Evolutionary conservation across 2,888 invertebrate species (phyloP), one percentile per base, ranked within the genome.

Genomic region (Dione juno): DNA sequence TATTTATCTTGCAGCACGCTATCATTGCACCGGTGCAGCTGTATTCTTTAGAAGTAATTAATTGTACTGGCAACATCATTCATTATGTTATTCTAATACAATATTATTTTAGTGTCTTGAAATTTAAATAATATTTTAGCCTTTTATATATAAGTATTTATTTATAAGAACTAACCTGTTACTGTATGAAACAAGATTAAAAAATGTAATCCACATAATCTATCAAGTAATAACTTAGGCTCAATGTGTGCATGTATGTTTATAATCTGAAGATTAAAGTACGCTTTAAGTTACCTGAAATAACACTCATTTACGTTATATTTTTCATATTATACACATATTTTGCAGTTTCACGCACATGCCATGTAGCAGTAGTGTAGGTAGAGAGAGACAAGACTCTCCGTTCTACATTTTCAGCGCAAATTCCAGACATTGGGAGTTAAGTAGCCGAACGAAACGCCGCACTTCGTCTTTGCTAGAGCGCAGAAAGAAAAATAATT

Each of bases 1-100:
- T 73, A 73, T 70, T 74, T 70, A 73, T 74, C 74, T 74, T 83
- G 80, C 16, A 64, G 28, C 54, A 53, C 81, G 83, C 85, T 89
- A 89, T 89, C 88, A 85, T 81, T 84, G 85, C 82, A 84, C 77
- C 78, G 82, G 77, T 87, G 86, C 89, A 88, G 85, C 87, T 86
- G 85, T 82, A 73, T 86, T 87, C 83, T 87, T 84, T 77, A 79
- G 82, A 80, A 81, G 84, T 86, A 85, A 89, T 90, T 89, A 90
- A 90, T 89, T 87, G 83, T 82, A 79, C 78, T 76, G 77, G 81
- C 82, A 76, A 77, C 79, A 82, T 82, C 85, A 89, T 88, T 89
- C 82, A 86, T 89, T 83, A 89, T 77, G 84, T 86, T 85, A 84
- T 87, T 85, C 84, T 86, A 85, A 86, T 78, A 79, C 81, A 79